Base-by-base conservation (phyloP, 2,797 vertebrate species). In the Gadopsis marmoratus region DNA sequence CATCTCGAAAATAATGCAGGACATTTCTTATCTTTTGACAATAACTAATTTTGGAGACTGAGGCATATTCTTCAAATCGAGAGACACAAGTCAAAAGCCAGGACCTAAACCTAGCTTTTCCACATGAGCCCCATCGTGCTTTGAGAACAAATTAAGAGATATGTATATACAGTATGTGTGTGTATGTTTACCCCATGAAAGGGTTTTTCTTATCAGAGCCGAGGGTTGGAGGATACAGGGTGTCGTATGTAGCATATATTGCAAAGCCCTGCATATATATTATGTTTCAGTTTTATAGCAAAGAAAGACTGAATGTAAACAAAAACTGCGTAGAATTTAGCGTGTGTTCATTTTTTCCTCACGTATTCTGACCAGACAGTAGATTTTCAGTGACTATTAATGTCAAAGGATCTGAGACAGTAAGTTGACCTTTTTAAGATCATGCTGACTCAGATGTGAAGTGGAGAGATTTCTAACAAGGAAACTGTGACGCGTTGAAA, bases 381-480 rank as follows among this genome's bases (percentile, higher is more conserved):
- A 7, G 17, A 53, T 48, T 71, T 61, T 54, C 35, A 61, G 55
- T 72, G 31, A 23, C 8, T 63, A n/a, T 37, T 77, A 60, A 69
- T 74, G 56, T 79, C 45, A 62, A 33, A 43, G 13, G 10, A 60
- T 47, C 48, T 45, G 35, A 74, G 33, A 60, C 41, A 53, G 64
- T 47, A 68, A 65, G 58, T 31, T 66, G 23, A 84, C 73, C 66
- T 77, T 71, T 76, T 33, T 45, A 7, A 26, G 48, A 50, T 50
- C 17, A 23, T 1, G 16, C 33, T 59, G 55, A 76, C 63, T 69
- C 33, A 55, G 26, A 61, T 39, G 53, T 60, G 19, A 47, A 56
- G n/a, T 17, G 33, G 58, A 74, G 23, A 19, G 51, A 63, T 70
- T 70, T 69, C 48, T 63, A 66, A 23, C 45, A 61, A 45, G 41